phyloP scores from a whole-genome alignment of 1,140 invertebrate genomes.

The Drosophila simulans region DNA sequence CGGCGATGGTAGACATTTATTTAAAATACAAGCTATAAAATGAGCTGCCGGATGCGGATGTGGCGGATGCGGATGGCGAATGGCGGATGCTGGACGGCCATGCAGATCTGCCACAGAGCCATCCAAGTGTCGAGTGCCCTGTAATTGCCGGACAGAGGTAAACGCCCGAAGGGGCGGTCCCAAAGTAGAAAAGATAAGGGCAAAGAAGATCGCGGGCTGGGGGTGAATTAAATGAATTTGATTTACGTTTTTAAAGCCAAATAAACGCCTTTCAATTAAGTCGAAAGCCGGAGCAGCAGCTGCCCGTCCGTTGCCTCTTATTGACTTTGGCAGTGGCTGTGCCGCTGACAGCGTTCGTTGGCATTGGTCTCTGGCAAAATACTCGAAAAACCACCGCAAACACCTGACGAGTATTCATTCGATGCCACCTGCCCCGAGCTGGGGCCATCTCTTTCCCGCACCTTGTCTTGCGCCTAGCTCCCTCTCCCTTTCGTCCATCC shows the following conservation, averaged over 20 bases:
- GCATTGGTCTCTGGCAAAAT: slow-evolving; percentile 68
- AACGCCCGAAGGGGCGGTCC: slow-evolving; percentile 16
- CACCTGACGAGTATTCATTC: slow-evolving; percentile 78
- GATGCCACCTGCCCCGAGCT: slow-evolving; percentile 26
- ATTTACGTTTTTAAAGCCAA: slow-evolving; percentile 84
- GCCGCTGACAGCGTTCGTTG: slow-evolving; percentile 67
- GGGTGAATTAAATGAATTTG: slow-evolving; percentile 81
- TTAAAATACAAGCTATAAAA: slow-evolving; percentile 83
- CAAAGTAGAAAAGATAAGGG: slow-evolving; percentile 29
- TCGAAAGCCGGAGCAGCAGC: slow-evolving; percentile 41
- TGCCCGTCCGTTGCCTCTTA: slow-evolving; percentile 45
- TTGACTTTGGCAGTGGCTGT: slow-evolving; percentile 74
- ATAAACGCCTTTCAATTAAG: slow-evolving; percentile 84
- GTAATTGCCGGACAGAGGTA: slow-evolving; percentile 78
- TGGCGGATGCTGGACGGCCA: slow-evolving; percentile 21
- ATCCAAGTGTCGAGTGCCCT: slow-evolving; percentile 66
- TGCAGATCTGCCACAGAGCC: slow-evolving; percentile 28
- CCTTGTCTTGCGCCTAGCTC: neutral
- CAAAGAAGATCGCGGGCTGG: neutral
- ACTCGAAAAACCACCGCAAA: slow-evolving; percentile 78
- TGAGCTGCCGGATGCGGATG: slow-evolving; percentile 64
- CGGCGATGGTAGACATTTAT: slow-evolving; percentile 59
- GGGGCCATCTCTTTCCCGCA: neutral
- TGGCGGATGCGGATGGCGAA: slow-evolving; percentile 13
- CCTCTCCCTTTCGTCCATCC: slow-evolving; percentile 1